phyloP scores from a whole-genome alignment of 2,888 invertebrate species.

The Dynastes maya region DNA sequence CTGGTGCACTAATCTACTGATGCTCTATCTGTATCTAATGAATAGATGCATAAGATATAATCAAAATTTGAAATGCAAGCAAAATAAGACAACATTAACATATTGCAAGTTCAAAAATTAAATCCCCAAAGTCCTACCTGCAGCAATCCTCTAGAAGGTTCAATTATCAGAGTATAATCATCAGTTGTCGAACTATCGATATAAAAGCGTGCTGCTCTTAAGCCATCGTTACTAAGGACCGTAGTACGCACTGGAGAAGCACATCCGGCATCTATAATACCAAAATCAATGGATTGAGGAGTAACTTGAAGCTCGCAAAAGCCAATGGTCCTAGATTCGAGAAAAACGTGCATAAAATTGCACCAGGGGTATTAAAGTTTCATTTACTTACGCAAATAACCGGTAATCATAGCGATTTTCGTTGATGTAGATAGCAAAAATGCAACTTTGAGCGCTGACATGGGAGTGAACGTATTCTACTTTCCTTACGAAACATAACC shows the following conservation, averaged over 20 bases:
- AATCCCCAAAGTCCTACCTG: constrained; percentile 6
- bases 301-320: not conserved
- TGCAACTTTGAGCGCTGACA: constrained; percentile 21
- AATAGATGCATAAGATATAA: too few species aligned
- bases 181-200: constrained; percentile 19
- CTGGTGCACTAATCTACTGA: too few species aligned
- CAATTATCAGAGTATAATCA: constrained; percentile 30
- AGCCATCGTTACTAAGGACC: constrained; percentile 32
- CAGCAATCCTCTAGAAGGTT: constrained; percentile 44
- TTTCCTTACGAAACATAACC: constrained; percentile 37
- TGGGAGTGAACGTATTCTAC: constrained; percentile 31
- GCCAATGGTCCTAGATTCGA: not conserved
- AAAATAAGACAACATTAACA: too few species aligned
- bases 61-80: too few species aligned
- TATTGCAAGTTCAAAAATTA: too few species aligned
- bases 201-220: constrained; percentile 34
- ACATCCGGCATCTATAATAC: constrained; percentile 35
- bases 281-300: constrained; percentile 47
- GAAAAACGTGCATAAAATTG: too few species aligned
- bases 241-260: constrained; percentile 18
- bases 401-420: constrained; percentile 29
- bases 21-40: too few species aligned
- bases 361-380: not conserved
- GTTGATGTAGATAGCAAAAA: constrained; percentile 46
- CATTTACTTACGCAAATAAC: constrained; percentile 1